Percentiles rank a stretch among this genome's conserved stretches.
Evolutionary conservation across 2,888 invertebrate genomes (phyloP).

Genomic region (Agrilus mali): DNA sequence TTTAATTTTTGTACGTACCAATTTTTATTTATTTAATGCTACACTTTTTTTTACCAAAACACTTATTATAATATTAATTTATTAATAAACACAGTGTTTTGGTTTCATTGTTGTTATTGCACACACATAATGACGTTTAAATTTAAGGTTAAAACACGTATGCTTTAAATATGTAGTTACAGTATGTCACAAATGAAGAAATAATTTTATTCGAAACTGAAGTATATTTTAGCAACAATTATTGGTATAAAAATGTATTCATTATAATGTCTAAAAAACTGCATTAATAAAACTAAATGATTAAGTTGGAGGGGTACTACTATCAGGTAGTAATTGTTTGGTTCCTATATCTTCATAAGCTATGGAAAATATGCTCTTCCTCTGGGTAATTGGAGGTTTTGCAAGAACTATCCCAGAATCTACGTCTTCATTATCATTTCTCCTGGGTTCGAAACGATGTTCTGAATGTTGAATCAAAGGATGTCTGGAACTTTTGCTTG

Average conservation of each 20-base stretch:
- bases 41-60: no score
- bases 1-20: no score
- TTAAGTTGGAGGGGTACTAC: conserved; percentile 53
- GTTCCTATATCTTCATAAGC: conserved; percentile 86
- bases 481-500: conserved; percentile 31
- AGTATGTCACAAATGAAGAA: no score
- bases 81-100: no score
- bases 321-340: conserved; percentile 66
- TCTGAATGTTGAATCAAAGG: conserved; percentile 67
- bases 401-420: conserved; percentile 72
- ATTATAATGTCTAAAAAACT: background rate
- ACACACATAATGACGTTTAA: no score
- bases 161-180: no score
- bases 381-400: conserved; percentile 62
- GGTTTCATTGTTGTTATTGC: no score
- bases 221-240: background rate
- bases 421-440: conserved; percentile 52
- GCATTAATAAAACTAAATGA: no score
- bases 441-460: conserved; percentile 52
- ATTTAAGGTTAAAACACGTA: no score
- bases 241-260: background rate
- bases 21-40: no score
- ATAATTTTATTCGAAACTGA: background rate
- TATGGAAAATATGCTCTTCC: conserved; percentile 87
- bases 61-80: no score